Conservation (phyloP, 2,797 vertebrate species). For the Botia kubotai region DNA sequence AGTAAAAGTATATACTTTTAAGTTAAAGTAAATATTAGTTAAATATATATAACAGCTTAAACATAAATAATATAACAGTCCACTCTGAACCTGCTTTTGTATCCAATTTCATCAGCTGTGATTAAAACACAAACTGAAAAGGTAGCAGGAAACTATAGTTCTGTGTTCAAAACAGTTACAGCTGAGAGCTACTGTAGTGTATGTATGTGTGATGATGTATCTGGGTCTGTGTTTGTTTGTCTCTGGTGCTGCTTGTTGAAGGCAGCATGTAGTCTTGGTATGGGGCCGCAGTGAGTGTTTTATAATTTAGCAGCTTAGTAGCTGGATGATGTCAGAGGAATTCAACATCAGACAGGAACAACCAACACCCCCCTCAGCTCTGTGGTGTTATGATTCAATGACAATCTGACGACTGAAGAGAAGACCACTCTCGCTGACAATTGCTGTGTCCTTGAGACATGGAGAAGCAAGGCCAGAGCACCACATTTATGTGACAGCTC, state of each 20-base stretch:
- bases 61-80: not conserved
- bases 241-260: slow-evolving; percentile 31
- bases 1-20: too few relatives aligned
- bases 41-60: too few relatives aligned
- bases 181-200: slow-evolving; percentile 10
- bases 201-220: slow-evolving; percentile 17
- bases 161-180: slow-evolving; percentile 12
- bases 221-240: slow-evolving; percentile 8
- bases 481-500: slow-evolving; percentile 23
- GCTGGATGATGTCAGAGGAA: slow-evolving; percentile 58
- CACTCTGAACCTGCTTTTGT: slow-evolving; percentile 14
- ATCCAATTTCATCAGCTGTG: not conserved
- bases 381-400: slow-evolving; percentile 20
- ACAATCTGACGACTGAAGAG: slow-evolving; percentile 23
- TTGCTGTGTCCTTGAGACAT: not conserved
- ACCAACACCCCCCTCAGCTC: slow-evolving; percentile 6
- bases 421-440: slow-evolving; percentile 26
- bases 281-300: slow-evolving; percentile 44
- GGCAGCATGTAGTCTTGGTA: slow-evolving; percentile 37
- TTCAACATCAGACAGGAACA: slow-evolving; percentile 55
- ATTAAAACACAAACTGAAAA: slow-evolving; percentile 9
- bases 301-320: slow-evolving; percentile 48
- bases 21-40: too few relatives aligned
- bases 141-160: not conserved
- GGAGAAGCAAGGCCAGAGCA: not conserved